Evolutionary conservation across 2,797 vertebrate species (phyloP), one percentile per base, ranked within the genome.

Genomic region (Muraenolepis orangiensis): DNA sequence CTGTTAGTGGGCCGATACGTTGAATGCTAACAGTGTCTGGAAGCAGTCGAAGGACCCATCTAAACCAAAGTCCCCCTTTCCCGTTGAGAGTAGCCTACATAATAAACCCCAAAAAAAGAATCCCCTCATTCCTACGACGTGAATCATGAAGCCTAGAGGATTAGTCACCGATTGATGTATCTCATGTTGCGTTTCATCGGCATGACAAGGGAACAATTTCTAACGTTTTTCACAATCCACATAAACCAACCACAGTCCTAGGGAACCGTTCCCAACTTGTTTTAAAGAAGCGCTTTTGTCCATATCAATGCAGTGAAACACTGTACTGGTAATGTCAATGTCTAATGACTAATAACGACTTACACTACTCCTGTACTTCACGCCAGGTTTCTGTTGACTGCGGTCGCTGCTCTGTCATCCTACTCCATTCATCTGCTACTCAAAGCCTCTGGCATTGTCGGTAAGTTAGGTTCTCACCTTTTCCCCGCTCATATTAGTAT

Each of bases 361-460:
- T 4, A 34, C 7, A 34, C 7, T 34, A 4, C 23, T 26, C 57
- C 57, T 64, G 57, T 64, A 64, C 57, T 64, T 61, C 13, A 26
- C 10, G 29, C 0, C 89, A 99, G 98, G 84, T 96, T 98, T 88
- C 96, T 99, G 73, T 88, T 99, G 82, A 95, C 96, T 0, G 94
- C 94, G 0, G 95, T 99, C 0, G 97, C 98, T 68, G 87, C 93
- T 61, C 93, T 99, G 67, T 99, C 98, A 30, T 95, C 87, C 70
- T 99, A 99, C 82, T 99, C 98, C 81, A 98, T 99, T 86, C 97
- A 99, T 79, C 92, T 99, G 82, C 89, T 99, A 84, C 95, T 99
- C 76, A 98, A 98, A 91, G 94, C 95, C 71, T 97, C 98, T 0
- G 98, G 97, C 68, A 93, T 99, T 38, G 98, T 99, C 81, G 98